A percentile compares a stretch with the other conserved stretches of the same genome.
Evolutionary conservation across 2,113 vertebrate species (phyloP).

Genomic region (Tachysurus vachellii): DNA sequence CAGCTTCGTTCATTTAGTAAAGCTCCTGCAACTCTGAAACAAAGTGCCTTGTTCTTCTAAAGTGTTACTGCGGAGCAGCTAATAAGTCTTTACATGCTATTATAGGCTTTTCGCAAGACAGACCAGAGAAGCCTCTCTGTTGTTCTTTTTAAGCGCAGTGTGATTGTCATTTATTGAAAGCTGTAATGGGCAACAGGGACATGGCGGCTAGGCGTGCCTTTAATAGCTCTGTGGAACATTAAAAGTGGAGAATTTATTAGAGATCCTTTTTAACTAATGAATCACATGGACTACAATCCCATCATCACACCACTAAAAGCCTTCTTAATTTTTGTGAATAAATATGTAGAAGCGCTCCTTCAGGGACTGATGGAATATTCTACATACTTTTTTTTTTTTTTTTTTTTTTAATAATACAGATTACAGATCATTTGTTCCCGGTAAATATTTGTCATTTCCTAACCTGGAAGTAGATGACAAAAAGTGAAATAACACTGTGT

Average conservation of each 20-base stretch:
- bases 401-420: not conserved
- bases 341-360: slow-evolving; percentile 54
- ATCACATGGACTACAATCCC: slow-evolving; percentile 56
- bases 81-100: slow-evolving; percentile 74
- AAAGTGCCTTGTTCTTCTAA: slow-evolving; percentile 69
- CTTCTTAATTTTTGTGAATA: slow-evolving; percentile 69
- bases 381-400: not conserved
- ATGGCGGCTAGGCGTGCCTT: slow-evolving; percentile 56
- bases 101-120: slow-evolving; percentile 67
- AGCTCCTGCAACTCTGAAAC: slow-evolving; percentile 68
- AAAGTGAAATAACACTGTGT: not conserved
- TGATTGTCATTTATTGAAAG: slow-evolving; percentile 77
- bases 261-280: slow-evolving; percentile 76
- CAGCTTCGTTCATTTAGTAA: slow-evolving; percentile 71
- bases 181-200: slow-evolving; percentile 66
- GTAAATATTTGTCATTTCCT: not conserved
- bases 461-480: not conserved
- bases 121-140: slow-evolving; percentile 55
- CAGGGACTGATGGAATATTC: not conserved
- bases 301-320: slow-evolving; percentile 68
- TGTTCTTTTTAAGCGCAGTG: slow-evolving; percentile 60
- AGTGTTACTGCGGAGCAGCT: slow-evolving; percentile 62
- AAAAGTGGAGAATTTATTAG: slow-evolving; percentile 74
- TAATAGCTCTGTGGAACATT: slow-evolving; percentile 72
- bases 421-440: not conserved